These are phyloP conservation scores for Olivierus martensii DNA, from an alignment of 1,140 invertebrate genomes.

Conservation along the genomic window DNA sequence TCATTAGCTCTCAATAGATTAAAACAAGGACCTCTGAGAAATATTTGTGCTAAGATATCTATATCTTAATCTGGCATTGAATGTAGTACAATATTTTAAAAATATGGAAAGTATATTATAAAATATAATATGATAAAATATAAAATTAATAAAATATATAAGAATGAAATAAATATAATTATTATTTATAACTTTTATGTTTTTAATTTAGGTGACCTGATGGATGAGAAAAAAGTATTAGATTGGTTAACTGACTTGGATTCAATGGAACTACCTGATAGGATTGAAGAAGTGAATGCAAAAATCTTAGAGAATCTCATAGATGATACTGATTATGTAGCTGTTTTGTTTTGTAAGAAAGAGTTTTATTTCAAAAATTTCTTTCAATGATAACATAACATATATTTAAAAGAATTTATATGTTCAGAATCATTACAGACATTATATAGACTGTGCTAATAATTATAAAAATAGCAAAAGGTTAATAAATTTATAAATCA, in stretches of 20 bases:
- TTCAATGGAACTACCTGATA: conserved; percentile 85
- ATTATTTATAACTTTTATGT: background rate
- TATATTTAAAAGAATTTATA: too few relatives aligned
- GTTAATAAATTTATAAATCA: too few relatives aligned
- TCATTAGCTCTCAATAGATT: too few relatives aligned
- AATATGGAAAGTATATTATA: background rate
- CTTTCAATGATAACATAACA: too few relatives aligned
- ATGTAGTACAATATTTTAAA: background rate
- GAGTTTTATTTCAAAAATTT: too few relatives aligned
- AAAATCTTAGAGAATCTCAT: conserved; percentile 83
- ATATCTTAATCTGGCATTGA: too few relatives aligned
- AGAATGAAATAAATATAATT: background rate
- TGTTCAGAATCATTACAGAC: too few relatives aligned
- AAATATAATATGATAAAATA: background rate
- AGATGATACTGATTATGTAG: conserved; percentile 80
- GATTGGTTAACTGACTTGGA: conserved; percentile 86
- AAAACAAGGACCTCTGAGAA: too few relatives aligned
- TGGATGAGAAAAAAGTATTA: conserved; percentile 77
- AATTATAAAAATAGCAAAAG: too few relatives aligned
- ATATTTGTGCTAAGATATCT: too few relatives aligned
- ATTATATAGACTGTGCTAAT: too few relatives aligned
- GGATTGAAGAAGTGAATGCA: conserved; percentile 88
- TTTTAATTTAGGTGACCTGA: conserved; percentile 61
- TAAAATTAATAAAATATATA: background rate
- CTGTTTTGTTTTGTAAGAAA: conserved; percentile 92